Evolutionary conservation across 2,888 invertebrate genomes (phyloP), one percentile per base, ranked within the genome.

Genomic region (Anoplius nigerrimus): DNA sequence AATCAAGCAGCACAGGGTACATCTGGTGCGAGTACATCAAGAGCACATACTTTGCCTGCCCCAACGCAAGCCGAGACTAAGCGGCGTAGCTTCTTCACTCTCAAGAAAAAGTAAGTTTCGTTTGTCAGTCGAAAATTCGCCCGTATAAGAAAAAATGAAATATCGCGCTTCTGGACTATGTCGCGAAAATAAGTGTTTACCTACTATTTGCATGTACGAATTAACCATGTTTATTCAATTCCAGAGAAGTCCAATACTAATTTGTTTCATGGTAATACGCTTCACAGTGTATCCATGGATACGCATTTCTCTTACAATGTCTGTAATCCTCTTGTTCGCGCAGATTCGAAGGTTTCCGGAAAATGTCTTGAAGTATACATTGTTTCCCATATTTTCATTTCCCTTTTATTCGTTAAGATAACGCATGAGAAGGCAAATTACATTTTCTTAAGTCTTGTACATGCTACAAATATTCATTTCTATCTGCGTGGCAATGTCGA

Each of bases 31-130:
- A 91, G 91, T 58, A 92, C 94, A 66, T 92, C 93, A 62, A 94
- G 97, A 90, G 95, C 97, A 82, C 97, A 98, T 91, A 98, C 98
- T 84, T 92, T 98, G 90, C 98, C 98, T 83, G 97, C 98, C 84
- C 93, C 94, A 76, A 96, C 95, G 89, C 94, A 95, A 91, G 95
- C 95, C 86, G 96, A 97, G 91, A 95, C 96, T 89, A 98, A 98
- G 92, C 94, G 96, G 89, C 94, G 97, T 90, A 96, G 97, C 91
- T 98, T 98, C 93, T 98, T 98, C 93, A 98, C 98, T 88, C 93
- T 98, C 90, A 98, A 98, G 93, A 98, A 98, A 93, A 98, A 97
- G 95, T 97, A 93, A 95, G 93, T 85, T 54, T 13, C 11, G 11
- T 68, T 60, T 54, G n/a, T 8, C 48, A n/a, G 1, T 48, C 18